phyloP scores from a whole-genome alignment of 2,888 invertebrate species.

The Nomada goodeniana region DNA sequence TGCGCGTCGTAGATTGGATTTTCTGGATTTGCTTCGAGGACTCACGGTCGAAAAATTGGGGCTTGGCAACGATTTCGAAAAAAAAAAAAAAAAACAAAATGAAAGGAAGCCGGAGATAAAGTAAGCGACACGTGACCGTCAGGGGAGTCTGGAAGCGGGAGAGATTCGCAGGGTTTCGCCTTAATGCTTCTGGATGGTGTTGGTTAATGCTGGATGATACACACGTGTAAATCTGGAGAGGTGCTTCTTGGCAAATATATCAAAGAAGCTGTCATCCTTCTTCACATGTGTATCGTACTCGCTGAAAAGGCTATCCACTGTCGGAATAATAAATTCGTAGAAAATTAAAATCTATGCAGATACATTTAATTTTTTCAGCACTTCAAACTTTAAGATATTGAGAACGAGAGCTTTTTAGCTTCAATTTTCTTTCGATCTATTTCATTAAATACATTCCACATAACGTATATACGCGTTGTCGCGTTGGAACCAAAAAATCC shows the following conservation, averaged over 20 bases:
- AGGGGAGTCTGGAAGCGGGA: neutral
- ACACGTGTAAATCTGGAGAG: too few relatives aligned
- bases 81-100: conserved; percentile 7
- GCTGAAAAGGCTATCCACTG: too few relatives aligned
- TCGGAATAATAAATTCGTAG: too few relatives aligned
- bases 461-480: neutral
- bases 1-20: conserved; percentile 71
- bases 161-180: neutral
- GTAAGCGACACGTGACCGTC: conserved; percentile 9
- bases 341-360: too few relatives aligned
- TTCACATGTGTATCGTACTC: too few relatives aligned
- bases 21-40: conserved; percentile 68
- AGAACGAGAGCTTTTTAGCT: neutral
- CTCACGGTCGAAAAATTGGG: conserved; percentile 39
- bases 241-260: too few relatives aligned
- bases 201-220: neutral
- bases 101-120: neutral
- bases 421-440: neutral
- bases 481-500: conserved; percentile 47
- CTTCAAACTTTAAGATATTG: too few relatives aligned
- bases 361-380: too few relatives aligned
- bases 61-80: conserved; percentile 10
- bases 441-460: neutral
- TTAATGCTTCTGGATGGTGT: neutral
- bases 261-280: too few relatives aligned